Evolutionary conservation across 2,888 invertebrate species (phyloP), one percentile per base, ranked within the genome.

Genomic region (Pelosia muscerda): DNA sequence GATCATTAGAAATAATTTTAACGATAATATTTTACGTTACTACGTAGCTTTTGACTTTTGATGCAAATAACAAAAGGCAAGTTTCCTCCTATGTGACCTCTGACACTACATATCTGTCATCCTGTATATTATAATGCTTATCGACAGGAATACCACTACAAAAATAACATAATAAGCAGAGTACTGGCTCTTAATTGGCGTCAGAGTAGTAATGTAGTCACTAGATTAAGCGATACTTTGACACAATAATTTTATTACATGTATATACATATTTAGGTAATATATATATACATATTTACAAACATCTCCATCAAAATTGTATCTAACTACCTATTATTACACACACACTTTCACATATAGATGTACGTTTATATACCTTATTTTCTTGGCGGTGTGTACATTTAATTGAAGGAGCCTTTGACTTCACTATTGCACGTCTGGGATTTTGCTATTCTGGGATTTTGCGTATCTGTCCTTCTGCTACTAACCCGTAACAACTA

Each of bases 101-200:
- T 93, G 92, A 92, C 94, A 90, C 83, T 58, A 91, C 92, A 92
- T 92, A 92, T 83, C 82, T 84, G 84, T 86, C 86, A 84, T 84
- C 83, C 81, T 80, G 86, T 93, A 91, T 91, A 88, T 81, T 81
- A 71, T 78, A 73, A 70, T 61, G 70, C 72, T 81, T 79, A 81
- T 81, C 81, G 73, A 63, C 77, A 80, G 79, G 77, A 77, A 81
- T 74, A 81, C 71, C 62, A 67, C 63, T 23, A 76, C 74, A 74
- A 80, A 81, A 79, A 81, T 77, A 79, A 72, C 59, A 68, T 81
- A 77, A 74, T 77, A 77, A 76, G 68, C 69, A 66, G 65, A 71
- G 42, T 15, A 59, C 53, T 25, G 49, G 61, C 23, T 53, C 71
- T 23, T 80, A 79, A 79, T 81, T 78, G 71, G 70, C 63, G 66